phyloP scores from a whole-genome alignment of 2,797 vertebrate species.

The Enteromius paludinosus region DNA sequence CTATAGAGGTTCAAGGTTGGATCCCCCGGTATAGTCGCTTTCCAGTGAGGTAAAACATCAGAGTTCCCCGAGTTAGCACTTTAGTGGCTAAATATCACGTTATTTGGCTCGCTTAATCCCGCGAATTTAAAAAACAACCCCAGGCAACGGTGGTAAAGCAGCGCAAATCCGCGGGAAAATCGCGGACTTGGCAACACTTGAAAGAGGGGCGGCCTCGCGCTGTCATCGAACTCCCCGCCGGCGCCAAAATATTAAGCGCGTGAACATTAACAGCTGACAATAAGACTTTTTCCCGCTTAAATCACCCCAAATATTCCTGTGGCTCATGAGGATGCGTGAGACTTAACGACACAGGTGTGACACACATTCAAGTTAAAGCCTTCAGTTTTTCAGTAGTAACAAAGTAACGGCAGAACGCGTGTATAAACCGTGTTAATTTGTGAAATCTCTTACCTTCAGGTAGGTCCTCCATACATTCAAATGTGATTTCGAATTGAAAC shows the following conservation, averaged over 20 bases:
- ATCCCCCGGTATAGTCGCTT: too few relatives aligned
- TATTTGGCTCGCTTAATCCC: too few relatives aligned
- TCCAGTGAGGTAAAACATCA: too few relatives aligned
- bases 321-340: rapidly evolving
- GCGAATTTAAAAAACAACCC: too few relatives aligned
- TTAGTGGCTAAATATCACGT: too few relatives aligned
- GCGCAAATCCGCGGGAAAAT: too few relatives aligned
- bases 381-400: background rate
- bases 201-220: constrained; percentile 7
- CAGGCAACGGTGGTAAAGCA: too few relatives aligned
- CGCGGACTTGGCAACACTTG: too few relatives aligned
- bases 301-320: background rate
- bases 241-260: constrained; percentile 73
- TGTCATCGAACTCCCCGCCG: constrained; percentile 72
- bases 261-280: constrained; percentile 8
- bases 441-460: constrained; percentile 80
- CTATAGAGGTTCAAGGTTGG: too few relatives aligned
- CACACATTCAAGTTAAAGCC: too few relatives aligned
- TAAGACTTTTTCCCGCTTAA: constrained; percentile 2
- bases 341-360: rapidly evolving
- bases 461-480: constrained; percentile 90
- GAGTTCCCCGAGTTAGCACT: too few relatives aligned
- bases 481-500: constrained; percentile 92
- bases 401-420: too few relatives aligned
- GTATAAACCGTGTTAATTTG: background rate